These are phyloP conservation scores for Lepetodrilus schrolli DNA, from an alignment of 2,888 invertebrate genomes.

Conservation along the genomic window DNA sequence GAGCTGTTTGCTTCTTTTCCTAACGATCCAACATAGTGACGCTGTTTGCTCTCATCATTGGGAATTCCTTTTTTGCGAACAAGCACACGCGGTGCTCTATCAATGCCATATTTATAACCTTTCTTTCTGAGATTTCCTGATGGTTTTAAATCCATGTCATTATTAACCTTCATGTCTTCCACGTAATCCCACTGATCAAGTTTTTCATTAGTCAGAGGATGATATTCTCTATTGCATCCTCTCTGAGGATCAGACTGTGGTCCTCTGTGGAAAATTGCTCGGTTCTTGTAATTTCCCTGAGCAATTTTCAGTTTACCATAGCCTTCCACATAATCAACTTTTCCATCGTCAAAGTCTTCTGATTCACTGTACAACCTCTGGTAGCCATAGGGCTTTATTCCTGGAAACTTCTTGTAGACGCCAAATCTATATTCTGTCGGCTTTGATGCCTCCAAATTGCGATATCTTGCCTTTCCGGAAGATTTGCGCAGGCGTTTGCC, in stretches of 20 bases:
- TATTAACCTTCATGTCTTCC: not conserved
- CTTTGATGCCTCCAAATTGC: not conserved
- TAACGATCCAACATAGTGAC: too few relatives aligned
- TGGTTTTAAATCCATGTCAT: too few relatives aligned
- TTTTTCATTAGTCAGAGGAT: not conserved
- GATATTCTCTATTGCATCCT: not conserved
- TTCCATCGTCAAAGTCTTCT: not conserved
- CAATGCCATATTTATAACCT: too few relatives aligned
- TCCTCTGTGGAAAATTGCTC: not conserved
- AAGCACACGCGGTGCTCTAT: too few relatives aligned
- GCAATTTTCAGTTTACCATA: not conserved
- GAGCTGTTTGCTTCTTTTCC: too few relatives aligned
- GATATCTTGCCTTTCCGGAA: not conserved
- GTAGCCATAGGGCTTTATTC: not conserved
- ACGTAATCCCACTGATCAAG: not conserved
- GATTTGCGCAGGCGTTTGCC: not conserved
- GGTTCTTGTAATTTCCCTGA: not conserved
- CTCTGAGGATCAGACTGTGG: too few relatives aligned
- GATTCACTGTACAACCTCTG: not conserved
- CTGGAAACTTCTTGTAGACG: conserved; percentile 2
- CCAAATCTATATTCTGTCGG: not conserved
- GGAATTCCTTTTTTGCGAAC: too few relatives aligned
- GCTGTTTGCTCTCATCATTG: too few relatives aligned
- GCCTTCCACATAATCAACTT: not conserved
- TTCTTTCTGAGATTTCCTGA: too few relatives aligned